A percentile compares a stretch with the other conserved stretches of the same genome.
phyloP scores from a whole-genome alignment of 1,140 invertebrate species.

The Lasaia peninsularis region DNA sequence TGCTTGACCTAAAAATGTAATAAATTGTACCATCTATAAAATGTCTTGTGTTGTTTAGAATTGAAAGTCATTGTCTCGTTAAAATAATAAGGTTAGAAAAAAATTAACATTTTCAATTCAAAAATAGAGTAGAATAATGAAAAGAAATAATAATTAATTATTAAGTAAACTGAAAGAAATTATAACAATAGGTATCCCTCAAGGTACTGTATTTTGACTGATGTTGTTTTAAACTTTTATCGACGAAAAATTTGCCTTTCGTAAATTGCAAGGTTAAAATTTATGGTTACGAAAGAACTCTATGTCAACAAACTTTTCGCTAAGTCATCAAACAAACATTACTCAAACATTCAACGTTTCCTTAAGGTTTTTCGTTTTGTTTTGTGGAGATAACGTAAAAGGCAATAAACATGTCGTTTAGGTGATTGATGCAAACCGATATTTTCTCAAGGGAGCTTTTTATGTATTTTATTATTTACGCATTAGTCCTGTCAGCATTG shows the following conservation, averaged over 20 bases:
- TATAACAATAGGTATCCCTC: not conserved
- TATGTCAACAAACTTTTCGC: not conserved
- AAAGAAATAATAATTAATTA: no score
- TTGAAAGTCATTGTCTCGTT: no score
- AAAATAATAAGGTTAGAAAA: no score
- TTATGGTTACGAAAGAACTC: conserved; percentile 3
- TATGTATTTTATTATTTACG: not conserved
- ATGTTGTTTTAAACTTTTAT: not conserved
- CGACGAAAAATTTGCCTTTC: not conserved
- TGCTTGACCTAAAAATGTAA: no score
- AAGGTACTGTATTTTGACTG: not conserved
- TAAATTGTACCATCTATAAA: no score
- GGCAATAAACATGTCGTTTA: conserved; percentile 1
- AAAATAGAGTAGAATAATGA: no score
- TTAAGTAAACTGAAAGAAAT: no score
- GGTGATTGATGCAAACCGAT: not conserved
- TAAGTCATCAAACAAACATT: not conserved
- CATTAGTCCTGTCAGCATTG: no score
- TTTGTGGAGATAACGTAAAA: not conserved
- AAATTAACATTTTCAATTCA: no score
- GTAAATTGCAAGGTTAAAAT: not conserved
- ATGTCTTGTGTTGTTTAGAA: no score
- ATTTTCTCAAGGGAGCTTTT: not conserved
- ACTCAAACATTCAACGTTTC: not conserved
- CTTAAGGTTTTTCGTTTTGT: not conserved